Conservation (phyloP, 2,888 invertebrate genomes). For the Melikaiella ostensackeni region DNA sequence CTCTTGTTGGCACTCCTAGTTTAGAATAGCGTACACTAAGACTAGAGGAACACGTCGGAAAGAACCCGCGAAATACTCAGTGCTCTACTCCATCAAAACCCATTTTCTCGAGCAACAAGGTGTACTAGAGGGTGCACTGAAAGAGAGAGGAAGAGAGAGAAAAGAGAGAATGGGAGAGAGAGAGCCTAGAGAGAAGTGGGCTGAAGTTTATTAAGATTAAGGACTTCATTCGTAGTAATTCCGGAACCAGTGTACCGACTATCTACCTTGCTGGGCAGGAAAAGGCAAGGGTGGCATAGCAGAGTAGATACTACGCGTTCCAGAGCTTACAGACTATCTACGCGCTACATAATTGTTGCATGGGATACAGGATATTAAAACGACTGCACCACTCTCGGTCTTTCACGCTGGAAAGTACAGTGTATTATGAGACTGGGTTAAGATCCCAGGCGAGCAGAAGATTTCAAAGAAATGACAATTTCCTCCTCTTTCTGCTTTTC, state of each 20-base stretch:
- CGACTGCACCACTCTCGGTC: neutral
- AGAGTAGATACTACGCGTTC: conserved; percentile 39
- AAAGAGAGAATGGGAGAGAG: conserved; percentile 43
- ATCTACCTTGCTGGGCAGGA: conserved; percentile 36
- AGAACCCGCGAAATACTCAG: conserved; percentile 43
- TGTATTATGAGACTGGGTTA: neutral
- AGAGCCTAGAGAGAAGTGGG: conserved; percentile 49
- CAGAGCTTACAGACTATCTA: conserved; percentile 42
- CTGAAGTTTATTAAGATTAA: conserved; percentile 76
- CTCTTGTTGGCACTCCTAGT: conserved; percentile 35
- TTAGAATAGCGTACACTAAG: conserved; percentile 40
- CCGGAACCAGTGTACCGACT: conserved; percentile 48
- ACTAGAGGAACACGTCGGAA: conserved; percentile 54
- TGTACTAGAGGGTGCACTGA: conserved; percentile 32
- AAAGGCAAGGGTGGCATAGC: conserved; percentile 47
- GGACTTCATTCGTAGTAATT: conserved; percentile 73
- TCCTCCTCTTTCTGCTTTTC: neutral
- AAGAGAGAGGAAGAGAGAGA: conserved; percentile 40
- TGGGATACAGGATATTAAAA: conserved; percentile 43
- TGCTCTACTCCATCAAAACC: conserved; percentile 47
- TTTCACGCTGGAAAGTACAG: neutral
- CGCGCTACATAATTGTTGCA: conserved; percentile 51
- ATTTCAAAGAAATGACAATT: conserved; percentile 1
- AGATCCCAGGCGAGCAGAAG: neutral
- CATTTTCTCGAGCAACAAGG: conserved; percentile 50